Conservation (phyloP, 2,113 vertebrate species). For the Naja naja region DNA sequence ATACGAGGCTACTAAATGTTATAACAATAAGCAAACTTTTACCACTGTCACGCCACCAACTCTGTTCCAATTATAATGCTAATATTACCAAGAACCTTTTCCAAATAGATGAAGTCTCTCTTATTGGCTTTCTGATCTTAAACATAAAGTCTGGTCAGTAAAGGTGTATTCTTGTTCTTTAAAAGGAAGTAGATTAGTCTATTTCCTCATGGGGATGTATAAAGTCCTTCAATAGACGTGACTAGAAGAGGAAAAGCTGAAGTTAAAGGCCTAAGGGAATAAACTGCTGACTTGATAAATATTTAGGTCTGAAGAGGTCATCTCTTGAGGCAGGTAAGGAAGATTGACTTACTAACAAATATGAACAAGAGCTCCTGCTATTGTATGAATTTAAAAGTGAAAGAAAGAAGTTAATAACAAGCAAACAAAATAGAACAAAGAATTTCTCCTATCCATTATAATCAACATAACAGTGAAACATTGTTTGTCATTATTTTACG, state of each 20-base stretch:
- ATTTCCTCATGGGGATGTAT: slow-evolving; percentile 72
- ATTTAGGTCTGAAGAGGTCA: slow-evolving; percentile 77
- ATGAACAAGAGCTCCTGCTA: slow-evolving; percentile 57
- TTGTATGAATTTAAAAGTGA: slow-evolving; percentile 39
- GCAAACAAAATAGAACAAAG: not conserved
- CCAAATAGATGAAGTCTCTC: slow-evolving; percentile 59
- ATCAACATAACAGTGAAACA: not conserved
- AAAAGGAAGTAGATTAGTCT: slow-evolving; percentile 77
- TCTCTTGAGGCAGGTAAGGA: slow-evolving; percentile 74
- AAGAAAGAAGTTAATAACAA: not conserved
- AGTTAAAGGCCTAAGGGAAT: slow-evolving; percentile 71
- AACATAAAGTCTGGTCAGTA: slow-evolving; percentile 54
- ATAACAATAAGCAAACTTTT: slow-evolving; percentile 13
- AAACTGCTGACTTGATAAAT: slow-evolving; percentile 80
- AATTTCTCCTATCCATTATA: not conserved
- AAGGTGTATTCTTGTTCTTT: slow-evolving; percentile 68
- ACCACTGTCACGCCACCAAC: slow-evolving; percentile 45
- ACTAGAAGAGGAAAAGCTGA: slow-evolving; percentile 73
- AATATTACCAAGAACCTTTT: slow-evolving; percentile 57
- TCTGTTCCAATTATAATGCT: slow-evolving; percentile 56
- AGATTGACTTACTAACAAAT: slow-evolving; percentile 74
- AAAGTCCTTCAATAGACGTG: slow-evolving; percentile 73
- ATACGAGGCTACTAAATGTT: not conserved
- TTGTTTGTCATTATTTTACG: not conserved
- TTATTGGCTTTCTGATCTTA: slow-evolving; percentile 72